Percentiles rank a stretch among this genome's conserved stretches.
Conservation (phyloP, 2,113 vertebrate species). For the Herpailurus yagouaroundi region DNA sequence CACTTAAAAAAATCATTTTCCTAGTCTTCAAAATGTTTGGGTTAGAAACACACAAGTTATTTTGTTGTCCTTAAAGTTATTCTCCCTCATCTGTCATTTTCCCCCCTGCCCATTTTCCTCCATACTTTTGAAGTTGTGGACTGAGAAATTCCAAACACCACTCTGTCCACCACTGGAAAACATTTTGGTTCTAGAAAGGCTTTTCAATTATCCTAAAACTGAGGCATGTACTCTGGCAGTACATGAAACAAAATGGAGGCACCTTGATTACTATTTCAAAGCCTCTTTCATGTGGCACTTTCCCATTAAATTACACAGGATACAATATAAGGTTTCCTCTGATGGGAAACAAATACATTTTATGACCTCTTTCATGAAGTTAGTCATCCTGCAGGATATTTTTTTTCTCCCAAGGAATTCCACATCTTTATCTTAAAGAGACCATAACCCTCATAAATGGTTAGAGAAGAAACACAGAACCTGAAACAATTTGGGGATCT, state of each 20-base stretch:
- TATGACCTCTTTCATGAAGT: neutral
- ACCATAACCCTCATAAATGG: neutral
- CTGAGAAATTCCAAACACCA: neutral
- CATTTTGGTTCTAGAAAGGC: neutral
- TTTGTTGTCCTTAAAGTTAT: neutral
- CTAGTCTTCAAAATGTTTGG: neutral
- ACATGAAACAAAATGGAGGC: neutral
- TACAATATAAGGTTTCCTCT: neutral
- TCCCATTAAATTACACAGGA: neutral
- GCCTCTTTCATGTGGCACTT: neutral
- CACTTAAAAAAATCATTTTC: neutral
- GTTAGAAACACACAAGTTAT: neutral
- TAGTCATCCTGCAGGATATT: neutral
- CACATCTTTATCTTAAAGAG: neutral
- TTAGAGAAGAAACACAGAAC: neutral
- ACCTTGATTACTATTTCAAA: constrained; percentile 25
- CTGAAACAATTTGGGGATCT: neutral
- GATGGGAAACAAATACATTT: neutral
- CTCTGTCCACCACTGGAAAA: neutral
- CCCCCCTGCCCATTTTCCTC: neutral
- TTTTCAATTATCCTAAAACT: neutral
- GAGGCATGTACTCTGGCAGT: neutral
- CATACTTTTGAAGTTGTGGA: neutral
- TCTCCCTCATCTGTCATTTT: neutral
- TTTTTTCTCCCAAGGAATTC: neutral